Evolutionary conservation across 1,140 invertebrate genomes (phyloP).

Genomic region (Zaprionus capensis): DNA sequence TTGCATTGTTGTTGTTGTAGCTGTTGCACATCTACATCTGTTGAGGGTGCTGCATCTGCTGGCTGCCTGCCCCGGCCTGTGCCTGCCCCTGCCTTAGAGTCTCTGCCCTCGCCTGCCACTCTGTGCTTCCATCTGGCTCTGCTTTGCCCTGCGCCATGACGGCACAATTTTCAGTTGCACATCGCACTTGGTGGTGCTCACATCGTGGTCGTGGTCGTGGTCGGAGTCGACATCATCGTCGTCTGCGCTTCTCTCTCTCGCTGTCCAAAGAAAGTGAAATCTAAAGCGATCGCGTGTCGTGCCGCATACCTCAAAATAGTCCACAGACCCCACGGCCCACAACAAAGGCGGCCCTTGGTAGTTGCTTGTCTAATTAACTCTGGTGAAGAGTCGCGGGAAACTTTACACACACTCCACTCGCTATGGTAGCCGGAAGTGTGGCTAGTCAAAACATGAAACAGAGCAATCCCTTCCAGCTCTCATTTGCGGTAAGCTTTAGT

Average conservation of each 20-base stretch:
- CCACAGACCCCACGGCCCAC: constrained; percentile 4
- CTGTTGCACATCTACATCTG: constrained; percentile 48
- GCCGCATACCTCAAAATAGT: constrained; percentile 8
- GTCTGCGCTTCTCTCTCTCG: constrained; percentile 8
- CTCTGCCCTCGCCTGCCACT: not conserved
- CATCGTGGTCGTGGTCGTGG: constrained; percentile 25
- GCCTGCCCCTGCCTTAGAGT: not conserved
- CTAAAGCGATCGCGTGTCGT: constrained; percentile 61
- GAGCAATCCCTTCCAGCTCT: constrained; percentile 69
- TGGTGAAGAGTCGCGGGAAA: not conserved
- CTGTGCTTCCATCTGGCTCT: not conserved
- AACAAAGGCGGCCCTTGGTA: constrained; percentile 57
- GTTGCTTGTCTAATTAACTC: constrained; percentile 30
- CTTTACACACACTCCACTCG: not conserved
- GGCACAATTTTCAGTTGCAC: constrained; percentile 65
- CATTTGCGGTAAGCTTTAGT: constrained; percentile 70
- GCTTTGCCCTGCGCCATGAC: constrained; percentile 37
- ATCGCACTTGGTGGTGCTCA: constrained; percentile 66
- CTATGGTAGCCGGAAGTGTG: constrained; percentile 75
- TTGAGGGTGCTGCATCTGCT: constrained; percentile 40
- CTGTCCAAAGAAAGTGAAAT: constrained; percentile 69
- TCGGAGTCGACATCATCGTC: not conserved
- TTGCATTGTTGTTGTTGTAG: constrained; percentile 52
- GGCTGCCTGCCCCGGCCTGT: constrained; percentile 4
- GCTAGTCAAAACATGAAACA: constrained; percentile 45